phyloP scores from a whole-genome alignment of 37 sponge, comb jelly and placozoan species.

The Beroe ovata region DNA sequence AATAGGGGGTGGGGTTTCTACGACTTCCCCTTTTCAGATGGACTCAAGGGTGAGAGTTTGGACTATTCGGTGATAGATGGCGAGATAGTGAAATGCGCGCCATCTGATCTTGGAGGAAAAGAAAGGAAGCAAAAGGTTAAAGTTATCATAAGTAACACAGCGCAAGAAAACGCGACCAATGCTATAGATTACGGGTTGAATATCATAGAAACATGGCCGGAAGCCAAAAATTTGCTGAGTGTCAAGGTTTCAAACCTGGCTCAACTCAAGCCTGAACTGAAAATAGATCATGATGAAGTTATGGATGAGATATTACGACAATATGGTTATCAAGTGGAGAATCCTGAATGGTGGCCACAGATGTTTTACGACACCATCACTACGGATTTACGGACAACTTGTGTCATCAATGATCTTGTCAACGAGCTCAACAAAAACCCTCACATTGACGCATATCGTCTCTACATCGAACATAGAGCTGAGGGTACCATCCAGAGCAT shows the following conservation, averaged over 20 bases:
- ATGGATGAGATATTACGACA: not conserved
- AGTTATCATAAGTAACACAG: constrained; percentile 27
- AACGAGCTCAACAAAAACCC: not conserved
- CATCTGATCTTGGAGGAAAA: not conserved
- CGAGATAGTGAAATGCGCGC: not conserved
- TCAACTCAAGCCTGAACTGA: too few relatives aligned
- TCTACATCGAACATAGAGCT: not conserved
- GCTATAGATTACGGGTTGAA: not conserved
- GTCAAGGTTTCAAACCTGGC: not conserved
- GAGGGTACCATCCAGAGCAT: not conserved
- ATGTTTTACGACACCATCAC: constrained; percentile 15
- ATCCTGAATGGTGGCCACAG: constrained; percentile 32
- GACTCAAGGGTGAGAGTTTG: constrained; percentile 26
- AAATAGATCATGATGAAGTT: not conserved
- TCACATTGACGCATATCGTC: not conserved
- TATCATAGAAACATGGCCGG: not conserved
- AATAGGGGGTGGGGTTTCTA: constrained; percentile 17
- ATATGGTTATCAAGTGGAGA: not conserved
- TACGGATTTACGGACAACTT: constrained; percentile 39
- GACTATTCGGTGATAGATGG: constrained; percentile 22
- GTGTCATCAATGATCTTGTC: constrained; percentile 47
- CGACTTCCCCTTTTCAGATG: constrained; percentile 37
- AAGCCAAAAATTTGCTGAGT: constrained; percentile 3
- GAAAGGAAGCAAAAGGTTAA: not conserved
- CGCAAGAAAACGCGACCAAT: constrained; percentile 20